Conservation (phyloP, 2,888 invertebrate genomes). For the Dimorphilus gyrociliatus region DNA sequence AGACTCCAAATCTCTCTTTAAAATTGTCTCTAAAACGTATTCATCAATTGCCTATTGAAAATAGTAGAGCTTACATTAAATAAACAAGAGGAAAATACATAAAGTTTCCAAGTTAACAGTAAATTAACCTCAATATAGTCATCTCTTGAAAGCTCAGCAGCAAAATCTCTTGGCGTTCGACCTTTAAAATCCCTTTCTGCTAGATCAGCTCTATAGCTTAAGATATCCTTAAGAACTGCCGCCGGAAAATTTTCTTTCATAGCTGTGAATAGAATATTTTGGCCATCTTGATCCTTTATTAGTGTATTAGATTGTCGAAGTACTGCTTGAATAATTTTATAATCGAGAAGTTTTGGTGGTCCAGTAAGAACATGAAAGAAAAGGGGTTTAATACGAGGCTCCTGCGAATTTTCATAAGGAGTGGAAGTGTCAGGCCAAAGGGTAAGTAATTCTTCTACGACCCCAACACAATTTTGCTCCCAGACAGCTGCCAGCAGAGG, state of each 20-base stretch:
- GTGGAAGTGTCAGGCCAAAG: conserved; percentile 17
- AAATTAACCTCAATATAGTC: conserved; percentile 3
- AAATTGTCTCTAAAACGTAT: conserved; percentile 3
- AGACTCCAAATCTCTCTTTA: conserved; percentile 3
- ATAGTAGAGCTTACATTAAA: not conserved
- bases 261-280: conserved; percentile 20
- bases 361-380: conserved; percentile 25
- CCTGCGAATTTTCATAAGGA: conserved; percentile 14
- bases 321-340: conserved; percentile 16
- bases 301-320: conserved; percentile 18
- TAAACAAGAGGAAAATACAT: too few species aligned
- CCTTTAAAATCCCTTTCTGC: conserved; percentile 5
- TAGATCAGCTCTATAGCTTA: conserved; percentile 4
- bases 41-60: conserved; percentile 6
- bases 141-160: conserved; percentile 1
- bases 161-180: conserved; percentile 6
- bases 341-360: conserved; percentile 15
- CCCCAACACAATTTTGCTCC: conserved; percentile 19
- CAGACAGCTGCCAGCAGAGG: conserved; percentile 22
- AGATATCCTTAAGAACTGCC: conserved; percentile 4
- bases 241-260: conserved; percentile 15
- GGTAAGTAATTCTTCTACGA: conserved; percentile 21
- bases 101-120: not conserved
- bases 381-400: conserved; percentile 15
- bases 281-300: conserved; percentile 16